Evolutionary conservation across 92 coral and sea anemone genomes (phyloP).

Genomic region (Zoanthus gigantus): DNA sequence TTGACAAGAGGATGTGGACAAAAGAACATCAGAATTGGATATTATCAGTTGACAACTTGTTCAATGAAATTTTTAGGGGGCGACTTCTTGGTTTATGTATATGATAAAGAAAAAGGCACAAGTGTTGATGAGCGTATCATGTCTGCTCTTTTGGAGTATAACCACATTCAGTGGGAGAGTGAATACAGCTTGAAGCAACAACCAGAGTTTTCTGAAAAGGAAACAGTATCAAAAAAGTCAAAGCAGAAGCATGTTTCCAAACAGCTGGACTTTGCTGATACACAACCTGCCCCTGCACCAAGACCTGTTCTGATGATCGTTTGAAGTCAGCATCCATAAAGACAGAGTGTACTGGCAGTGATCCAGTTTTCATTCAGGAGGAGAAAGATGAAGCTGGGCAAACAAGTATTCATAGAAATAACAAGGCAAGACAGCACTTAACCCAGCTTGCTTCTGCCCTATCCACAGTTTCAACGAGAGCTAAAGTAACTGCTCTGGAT

Average conservation of each 20-base stretch:
- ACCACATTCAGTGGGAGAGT: constrained; percentile 51
- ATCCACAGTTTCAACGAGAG: constrained; percentile 47
- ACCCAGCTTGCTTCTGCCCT: constrained; percentile 22
- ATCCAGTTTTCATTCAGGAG: not conserved
- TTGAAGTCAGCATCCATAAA: not conserved
- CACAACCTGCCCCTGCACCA: not conserved
- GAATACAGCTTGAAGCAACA: not conserved
- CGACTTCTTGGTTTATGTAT: constrained; percentile 30
- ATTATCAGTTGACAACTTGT: constrained; percentile 19
- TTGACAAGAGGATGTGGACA: constrained; percentile 16
- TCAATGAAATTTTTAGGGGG: constrained; percentile 44
- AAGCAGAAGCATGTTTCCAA: constrained; percentile 5
- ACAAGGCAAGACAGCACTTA: not conserved
- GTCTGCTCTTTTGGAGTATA: constrained; percentile 29
- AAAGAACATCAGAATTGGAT: constrained; percentile 35
- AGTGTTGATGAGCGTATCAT: constrained; percentile 17
- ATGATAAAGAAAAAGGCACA: constrained; percentile 52
- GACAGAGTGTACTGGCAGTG: not conserved
- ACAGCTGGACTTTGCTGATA: not conserved
- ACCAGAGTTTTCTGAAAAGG: not conserved
- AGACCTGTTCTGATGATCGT: not conserved
- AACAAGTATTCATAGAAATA: not conserved
- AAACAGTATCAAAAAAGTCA: not conserved
- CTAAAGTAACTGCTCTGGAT: constrained; percentile 52
- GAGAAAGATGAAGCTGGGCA: not conserved